Base-by-base conservation (phyloP, 1,140 invertebrate species). In the Araneus ventricosus region DNA sequence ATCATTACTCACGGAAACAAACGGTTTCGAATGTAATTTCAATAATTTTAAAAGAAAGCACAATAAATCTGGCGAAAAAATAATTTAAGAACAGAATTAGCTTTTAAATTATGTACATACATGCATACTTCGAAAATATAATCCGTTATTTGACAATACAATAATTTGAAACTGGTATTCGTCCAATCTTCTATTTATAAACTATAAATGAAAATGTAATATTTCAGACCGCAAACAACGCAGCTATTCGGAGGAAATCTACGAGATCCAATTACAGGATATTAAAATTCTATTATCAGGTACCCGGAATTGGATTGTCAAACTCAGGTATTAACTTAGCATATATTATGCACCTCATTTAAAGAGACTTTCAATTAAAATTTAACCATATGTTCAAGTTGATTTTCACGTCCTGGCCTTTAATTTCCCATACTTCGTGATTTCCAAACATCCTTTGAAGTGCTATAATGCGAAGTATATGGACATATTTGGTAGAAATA, bases 201-300 rank as follows among this genome's bases (percentile, higher is more conserved):
- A 34, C 8, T 75, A 75, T 22, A 75, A 75, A 75, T 63, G 30
- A 37, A 75, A 75, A 75, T 37, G 70, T 75, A 34, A 20, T 75
- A 17, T 37, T 22, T 34, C 17, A 20, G 30, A 14, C 70, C 70
- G 0, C 70, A 37, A 34, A 30, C 70, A 75, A 37, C 17, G 34
- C 34, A 75, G 70, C 17, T 75, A 75, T 34, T 24, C 70, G 34
- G 70, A 1, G 30, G 34, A 75, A 75, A 75, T 34, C 70, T 37
- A 30, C 17, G 30, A 20, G 30, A 75, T 75, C 30, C 70, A 75
- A 75, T 75, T 75, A 75, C 37, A 30, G 30, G 70, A 75, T 37
- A 75, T 82, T 82, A 82, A 52, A 82, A 82, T 82, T 82, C 80
- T 27, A 82, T 82, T 82, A 45, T 82, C 37, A 52, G 80, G n/a